Evolutionary conservation across 2,113 vertebrate species (phyloP).

Genomic region (Jacana jacana): DNA sequence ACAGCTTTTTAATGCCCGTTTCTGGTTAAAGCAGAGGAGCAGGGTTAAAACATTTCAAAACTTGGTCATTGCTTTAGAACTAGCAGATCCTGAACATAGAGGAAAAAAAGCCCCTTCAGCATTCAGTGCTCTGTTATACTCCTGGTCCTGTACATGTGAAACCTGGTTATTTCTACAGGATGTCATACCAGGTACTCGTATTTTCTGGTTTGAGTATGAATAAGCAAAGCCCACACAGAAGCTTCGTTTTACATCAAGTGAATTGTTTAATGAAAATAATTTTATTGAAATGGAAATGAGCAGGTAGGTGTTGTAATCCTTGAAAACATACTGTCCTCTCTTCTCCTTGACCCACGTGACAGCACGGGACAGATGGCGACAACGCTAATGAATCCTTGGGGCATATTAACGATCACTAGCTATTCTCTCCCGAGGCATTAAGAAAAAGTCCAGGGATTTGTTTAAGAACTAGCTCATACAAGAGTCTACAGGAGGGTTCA

Average conservation of each 20-base stretch:
- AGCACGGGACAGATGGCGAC: neutral
- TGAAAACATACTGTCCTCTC: neutral
- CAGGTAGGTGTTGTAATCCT: neutral
- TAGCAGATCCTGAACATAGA: neutral
- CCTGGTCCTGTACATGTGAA: neutral
- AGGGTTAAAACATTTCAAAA: neutral
- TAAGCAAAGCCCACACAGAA: constrained; percentile 18
- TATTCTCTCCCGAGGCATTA: neutral
- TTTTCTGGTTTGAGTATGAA: neutral
- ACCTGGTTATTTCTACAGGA: neutral
- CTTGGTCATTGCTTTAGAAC: neutral
- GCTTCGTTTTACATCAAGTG: neutral
- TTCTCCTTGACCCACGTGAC: neutral
- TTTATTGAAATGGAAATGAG: neutral
- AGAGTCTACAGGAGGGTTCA: neutral
- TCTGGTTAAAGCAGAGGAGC: neutral
- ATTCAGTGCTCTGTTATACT: neutral
- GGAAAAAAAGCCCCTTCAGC: neutral
- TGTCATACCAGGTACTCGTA: neutral
- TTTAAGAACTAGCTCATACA: neutral
- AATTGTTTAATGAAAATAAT: neutral
- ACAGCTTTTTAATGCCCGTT: neutral
- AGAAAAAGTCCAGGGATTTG: neutral
- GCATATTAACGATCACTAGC: neutral
- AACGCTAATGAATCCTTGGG: neutral